Evolutionary conservation across 2,797 vertebrate genomes (phyloP).

Genomic region (Philypnodon macrostomus): DNA sequence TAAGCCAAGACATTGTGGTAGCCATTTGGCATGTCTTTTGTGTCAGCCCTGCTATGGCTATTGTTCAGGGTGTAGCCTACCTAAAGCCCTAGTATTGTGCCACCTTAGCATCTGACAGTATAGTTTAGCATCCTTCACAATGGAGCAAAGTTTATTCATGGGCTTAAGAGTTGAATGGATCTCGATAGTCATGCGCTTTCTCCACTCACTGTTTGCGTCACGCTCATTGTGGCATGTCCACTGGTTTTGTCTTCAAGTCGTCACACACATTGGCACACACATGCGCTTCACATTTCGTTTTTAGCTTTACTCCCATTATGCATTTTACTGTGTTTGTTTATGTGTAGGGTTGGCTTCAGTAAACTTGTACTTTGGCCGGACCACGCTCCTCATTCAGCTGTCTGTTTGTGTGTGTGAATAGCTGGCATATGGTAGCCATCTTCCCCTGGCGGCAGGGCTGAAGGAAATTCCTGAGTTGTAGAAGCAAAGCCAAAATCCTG

Average conservation of each 20-base stretch:
- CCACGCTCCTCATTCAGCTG: slow-evolving; percentile 41
- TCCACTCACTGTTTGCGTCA: slow-evolving; percentile 1
- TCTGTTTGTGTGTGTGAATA: slow-evolving; percentile 55
- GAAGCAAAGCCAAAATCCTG: slow-evolving; percentile 56
- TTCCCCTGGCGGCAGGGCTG: slow-evolving; percentile 63
- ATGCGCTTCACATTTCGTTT: slow-evolving; percentile 8
- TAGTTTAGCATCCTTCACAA: neutral
- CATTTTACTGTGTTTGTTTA: slow-evolving; percentile 55
- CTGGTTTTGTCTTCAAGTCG: slow-evolving; percentile 8
- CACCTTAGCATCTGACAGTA: too few species aligned
- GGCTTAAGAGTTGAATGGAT: slow-evolving; percentile 3
- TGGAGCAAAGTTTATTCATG: neutral
- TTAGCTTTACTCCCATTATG: slow-evolving; percentile 31
- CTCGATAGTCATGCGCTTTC: neutral
- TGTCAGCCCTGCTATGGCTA: too few species aligned
- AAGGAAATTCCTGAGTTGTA: slow-evolving; percentile 74
- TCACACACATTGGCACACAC: slow-evolving; percentile 3
- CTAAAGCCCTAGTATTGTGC: too few species aligned
- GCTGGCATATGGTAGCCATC: slow-evolving; percentile 81
- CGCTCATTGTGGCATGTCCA: neutral
- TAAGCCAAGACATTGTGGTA: too few species aligned
- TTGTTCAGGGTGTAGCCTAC: too few species aligned
- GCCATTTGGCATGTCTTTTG: too few species aligned
- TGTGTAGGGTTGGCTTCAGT: slow-evolving; percentile 44
- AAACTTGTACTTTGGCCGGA: slow-evolving; percentile 39